Base-by-base conservation (phyloP, 2,888 invertebrate species). In the Dicranocentrus wangi region DNA sequence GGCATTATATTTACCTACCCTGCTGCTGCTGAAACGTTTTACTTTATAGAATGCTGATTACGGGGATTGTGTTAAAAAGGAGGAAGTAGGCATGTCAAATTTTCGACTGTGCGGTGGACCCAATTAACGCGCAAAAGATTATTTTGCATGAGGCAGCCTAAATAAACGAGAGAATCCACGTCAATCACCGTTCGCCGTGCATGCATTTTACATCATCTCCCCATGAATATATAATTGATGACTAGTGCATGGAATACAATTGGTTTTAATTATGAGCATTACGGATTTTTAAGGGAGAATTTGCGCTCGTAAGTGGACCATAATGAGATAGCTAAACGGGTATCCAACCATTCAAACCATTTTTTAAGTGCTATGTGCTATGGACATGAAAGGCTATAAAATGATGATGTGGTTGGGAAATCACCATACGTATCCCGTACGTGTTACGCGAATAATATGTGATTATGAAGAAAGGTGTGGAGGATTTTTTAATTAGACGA, bases 191-290 rank as follows among this genome's bases (percentile, higher is more conserved):
- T 10, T 3, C 55, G 2, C 21, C 23, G 51, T 21, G 55, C 55
- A 19, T 21, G 23, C 23, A 55, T 5, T 2, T 55, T 51, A 13
- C 3, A 7, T 13, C 3, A n/a, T 5, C n/a, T 51, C 10, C 7
- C 55, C 7, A 55, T 55, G 55, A 55, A 7, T 55, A 55, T 7
- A 15, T 55, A n/a, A 19, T 55, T 32, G 73, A n/a, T 19, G 61
- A 28, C 23, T 32, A 32, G 32, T 17, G 32, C 69, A 53, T 19
- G 69, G 32, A 69, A 69, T 60, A 70, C 70, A 70, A 70, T 70
- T 39, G 58, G 55, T n/a, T 70, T 70, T 70, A 70, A 70, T 70
- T 70, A 70, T 69, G 7, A 53, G 13, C 69, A 69, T 27, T 51
- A 47, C 51, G 53, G 43, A 69, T 69, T 69, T 69, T 69, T 69